phyloP scores from a whole-genome alignment of 2,797 vertebrate genomes.

The Bovichtus diacanthus region DNA sequence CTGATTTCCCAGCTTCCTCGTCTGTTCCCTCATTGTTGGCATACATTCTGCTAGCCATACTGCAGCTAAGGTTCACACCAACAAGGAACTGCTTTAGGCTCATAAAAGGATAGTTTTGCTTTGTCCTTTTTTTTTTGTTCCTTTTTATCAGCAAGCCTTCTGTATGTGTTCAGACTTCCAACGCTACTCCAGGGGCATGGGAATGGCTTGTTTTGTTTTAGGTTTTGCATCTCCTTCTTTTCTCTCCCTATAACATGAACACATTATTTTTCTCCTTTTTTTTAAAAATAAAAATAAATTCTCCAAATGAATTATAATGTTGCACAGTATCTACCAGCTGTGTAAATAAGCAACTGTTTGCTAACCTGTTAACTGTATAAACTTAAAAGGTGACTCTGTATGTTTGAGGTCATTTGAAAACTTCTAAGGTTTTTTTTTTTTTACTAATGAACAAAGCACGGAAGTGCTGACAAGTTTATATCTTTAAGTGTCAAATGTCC shows the following conservation, averaged over 20 bases:
- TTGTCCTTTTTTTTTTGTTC: slow-evolving; percentile 17
- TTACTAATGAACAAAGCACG: no score
- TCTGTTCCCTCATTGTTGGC: slow-evolving; percentile 20
- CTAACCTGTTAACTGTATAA: background rate
- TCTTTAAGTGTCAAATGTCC: background rate
- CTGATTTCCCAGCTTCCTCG: slow-evolving; percentile 28
- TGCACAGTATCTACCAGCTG: background rate
- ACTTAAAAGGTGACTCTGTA: background rate
- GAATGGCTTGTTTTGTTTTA: slow-evolving; percentile 60
- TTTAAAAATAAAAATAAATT: no score
- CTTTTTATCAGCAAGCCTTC: slow-evolving; percentile 5
- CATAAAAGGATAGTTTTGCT: slow-evolving; percentile 6
- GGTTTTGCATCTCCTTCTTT: slow-evolving; percentile 59
- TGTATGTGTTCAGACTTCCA: slow-evolving; percentile 15
- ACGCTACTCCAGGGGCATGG: slow-evolving; percentile 1
- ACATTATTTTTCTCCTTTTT: no score
- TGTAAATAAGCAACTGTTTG: background rate
- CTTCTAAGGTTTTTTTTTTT: no score
- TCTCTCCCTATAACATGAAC: slow-evolving; percentile 1
- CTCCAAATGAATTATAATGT: background rate
- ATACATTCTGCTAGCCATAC: background rate
- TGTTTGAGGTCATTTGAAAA: background rate
- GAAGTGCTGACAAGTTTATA: background rate
- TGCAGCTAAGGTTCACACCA: slow-evolving; percentile 18
- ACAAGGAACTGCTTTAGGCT: slow-evolving; percentile 30